These are phyloP conservation scores for Typhlichthys subterraneus DNA, from an alignment of 2,797 vertebrate species.

Conservation along the genomic window DNA sequence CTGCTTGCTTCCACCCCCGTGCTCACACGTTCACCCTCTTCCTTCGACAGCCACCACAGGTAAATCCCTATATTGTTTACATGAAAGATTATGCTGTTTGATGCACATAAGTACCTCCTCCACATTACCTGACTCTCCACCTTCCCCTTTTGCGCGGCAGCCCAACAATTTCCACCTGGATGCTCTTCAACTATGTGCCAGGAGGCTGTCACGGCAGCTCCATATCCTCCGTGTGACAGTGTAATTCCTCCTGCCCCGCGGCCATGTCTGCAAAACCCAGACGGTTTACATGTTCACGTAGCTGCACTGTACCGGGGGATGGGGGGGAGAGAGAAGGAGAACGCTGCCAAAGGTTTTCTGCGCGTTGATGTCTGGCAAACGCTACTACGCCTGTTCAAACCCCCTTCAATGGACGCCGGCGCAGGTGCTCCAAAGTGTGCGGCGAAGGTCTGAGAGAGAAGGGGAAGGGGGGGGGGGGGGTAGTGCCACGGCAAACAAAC, in stretches of 20 bases:
- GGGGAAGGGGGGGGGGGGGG: not conserved
- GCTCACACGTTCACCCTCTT: constrained; percentile 17
- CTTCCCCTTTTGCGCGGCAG: constrained; percentile 75
- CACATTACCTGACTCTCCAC: constrained; percentile 54
- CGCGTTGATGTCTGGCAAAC: constrained; percentile 71
- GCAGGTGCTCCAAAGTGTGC: constrained; percentile 45
- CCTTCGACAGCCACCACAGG: constrained; percentile 51
- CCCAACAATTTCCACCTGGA: constrained; percentile 85
- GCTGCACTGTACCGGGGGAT: constrained; percentile 79
- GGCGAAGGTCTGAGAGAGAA: constrained; percentile 4
- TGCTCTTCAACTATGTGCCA: constrained; percentile 93
- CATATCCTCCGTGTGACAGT: constrained; percentile 92
- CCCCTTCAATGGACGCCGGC: constrained; percentile 53
- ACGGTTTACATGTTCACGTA: constrained; percentile 92
- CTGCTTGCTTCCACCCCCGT: constrained; percentile 26
- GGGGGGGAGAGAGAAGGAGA: constrained; percentile 9
- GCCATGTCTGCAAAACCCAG: constrained; percentile 95
- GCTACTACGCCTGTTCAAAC: constrained; percentile 52
- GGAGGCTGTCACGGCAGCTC: constrained; percentile 87
- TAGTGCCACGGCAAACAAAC: constrained; percentile 30
- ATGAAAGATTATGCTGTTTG: constrained; percentile 44
- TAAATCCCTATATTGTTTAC: constrained; percentile 51
- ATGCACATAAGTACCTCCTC: constrained; percentile 69
- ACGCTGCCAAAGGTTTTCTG: constrained; percentile 79
- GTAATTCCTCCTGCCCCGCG: constrained; percentile 92